These are phyloP conservation scores for Beaufortia kweichowensis DNA, from an alignment of 2,113 vertebrate genomes.

Conservation along the genomic window DNA sequence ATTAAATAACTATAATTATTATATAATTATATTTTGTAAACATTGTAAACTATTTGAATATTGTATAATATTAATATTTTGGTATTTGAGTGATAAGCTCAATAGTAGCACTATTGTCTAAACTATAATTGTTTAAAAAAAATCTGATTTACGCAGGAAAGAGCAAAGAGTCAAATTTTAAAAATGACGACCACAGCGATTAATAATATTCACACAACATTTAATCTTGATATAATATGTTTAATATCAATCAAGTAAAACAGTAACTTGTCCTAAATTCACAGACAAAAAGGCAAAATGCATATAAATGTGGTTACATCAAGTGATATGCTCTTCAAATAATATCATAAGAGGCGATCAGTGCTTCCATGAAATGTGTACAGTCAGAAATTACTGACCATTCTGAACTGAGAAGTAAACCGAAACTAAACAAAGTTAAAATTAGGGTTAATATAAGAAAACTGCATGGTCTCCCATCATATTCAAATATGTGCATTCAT, in stretches of 20 bases:
- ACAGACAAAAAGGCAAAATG: constrained; percentile 49
- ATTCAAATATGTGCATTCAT: background rate
- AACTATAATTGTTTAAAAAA: too few species aligned
- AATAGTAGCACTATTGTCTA: too few species aligned
- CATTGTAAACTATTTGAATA: too few species aligned
- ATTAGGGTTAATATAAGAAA: constrained; percentile 8
- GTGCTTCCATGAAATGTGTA: constrained; percentile 42
- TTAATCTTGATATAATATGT: constrained; percentile 41
- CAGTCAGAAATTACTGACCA: constrained; percentile 18
- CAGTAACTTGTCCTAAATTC: constrained; percentile 40
- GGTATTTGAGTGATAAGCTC: too few species aligned
- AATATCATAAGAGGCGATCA: constrained; percentile 40
- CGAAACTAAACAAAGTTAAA: constrained; percentile 4
- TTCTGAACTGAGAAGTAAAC: constrained; percentile 27
- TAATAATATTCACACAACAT: background rate
- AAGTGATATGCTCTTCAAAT: constrained; percentile 45
- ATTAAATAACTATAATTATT: too few species aligned
- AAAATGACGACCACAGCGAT: too few species aligned
- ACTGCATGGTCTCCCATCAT: background rate
- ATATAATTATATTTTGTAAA: too few species aligned
- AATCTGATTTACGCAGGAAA: too few species aligned
- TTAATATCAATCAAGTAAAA: constrained; percentile 52
- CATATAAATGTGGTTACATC: constrained; percentile 49
- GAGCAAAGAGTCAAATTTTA: too few species aligned
- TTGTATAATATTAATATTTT: too few species aligned